Percentiles rank a stretch among this genome's conserved stretches.
phyloP scores from a whole-genome alignment of 2,797 vertebrate species.

The Eulemur coronatus region DNA sequence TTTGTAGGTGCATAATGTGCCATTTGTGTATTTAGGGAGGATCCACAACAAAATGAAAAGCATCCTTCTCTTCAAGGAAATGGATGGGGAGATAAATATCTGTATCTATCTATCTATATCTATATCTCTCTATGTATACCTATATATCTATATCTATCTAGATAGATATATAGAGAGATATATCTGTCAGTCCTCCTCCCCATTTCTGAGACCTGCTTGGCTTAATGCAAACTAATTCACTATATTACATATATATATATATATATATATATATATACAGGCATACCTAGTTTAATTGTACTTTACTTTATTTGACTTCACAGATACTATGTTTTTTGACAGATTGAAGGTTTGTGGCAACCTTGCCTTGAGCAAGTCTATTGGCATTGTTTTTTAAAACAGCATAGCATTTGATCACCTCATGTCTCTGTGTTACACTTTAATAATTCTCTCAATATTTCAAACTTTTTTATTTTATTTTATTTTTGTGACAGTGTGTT shows the following conservation, averaged over 20 bases:
- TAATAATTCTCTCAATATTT: background rate
- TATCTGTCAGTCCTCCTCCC: background rate
- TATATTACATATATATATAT: background rate
- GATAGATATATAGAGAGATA: background rate
- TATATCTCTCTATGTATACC: background rate
- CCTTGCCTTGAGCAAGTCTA: background rate
- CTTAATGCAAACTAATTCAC: background rate
- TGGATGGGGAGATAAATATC: background rate
- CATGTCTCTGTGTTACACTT: background rate
- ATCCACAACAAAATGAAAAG: background rate
- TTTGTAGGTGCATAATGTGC: background rate
- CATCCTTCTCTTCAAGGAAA: background rate
- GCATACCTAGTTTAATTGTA: background rate
- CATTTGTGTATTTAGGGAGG: background rate
- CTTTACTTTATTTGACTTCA: background rate
- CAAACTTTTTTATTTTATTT: background rate
- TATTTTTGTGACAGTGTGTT: too few species aligned
- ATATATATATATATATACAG: background rate
- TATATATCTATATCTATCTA: background rate
- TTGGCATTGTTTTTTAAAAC: background rate
- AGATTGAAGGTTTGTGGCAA: background rate
- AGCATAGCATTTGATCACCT: background rate
- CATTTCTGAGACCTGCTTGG: conserved; percentile 5
- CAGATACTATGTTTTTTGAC: background rate
- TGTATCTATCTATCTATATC: background rate